Conservation (phyloP, 2,888 invertebrate species). For the Rotaria socialis region DNA sequence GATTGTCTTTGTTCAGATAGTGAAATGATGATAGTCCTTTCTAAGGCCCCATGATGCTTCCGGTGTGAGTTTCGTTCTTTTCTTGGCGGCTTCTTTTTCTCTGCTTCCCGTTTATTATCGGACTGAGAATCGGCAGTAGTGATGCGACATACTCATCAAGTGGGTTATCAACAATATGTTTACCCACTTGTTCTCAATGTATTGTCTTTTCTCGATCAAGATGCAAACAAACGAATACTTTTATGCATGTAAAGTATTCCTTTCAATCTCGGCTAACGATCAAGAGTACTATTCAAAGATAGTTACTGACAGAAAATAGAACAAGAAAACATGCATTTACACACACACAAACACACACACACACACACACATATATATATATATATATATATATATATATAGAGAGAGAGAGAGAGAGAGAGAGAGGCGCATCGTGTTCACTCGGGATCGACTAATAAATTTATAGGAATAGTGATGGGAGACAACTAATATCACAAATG, state of each 20-base stretch:
- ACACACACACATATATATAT: neutral
- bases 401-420: too few species aligned
- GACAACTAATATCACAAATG: conserved; percentile 1
- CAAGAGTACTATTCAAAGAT: neutral
- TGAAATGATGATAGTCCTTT: neutral
- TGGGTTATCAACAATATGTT: conserved; percentile 3
- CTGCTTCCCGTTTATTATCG: neutral
- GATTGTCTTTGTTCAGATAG: neutral
- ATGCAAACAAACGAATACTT: neutral
- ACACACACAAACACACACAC: too few species aligned
- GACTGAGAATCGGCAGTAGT: neutral
- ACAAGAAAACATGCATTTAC: neutral
- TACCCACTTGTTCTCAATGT: neutral
- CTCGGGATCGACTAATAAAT: neutral
- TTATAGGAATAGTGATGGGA: neutral
- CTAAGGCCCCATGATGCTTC: neutral
- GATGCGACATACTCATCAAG: neutral
- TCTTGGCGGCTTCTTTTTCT: conserved; percentile 2
- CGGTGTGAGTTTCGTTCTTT: conserved; percentile 17
- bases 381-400: too few species aligned
- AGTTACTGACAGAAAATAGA: neutral
- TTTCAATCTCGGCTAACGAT: neutral
- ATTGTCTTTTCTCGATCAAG: neutral
- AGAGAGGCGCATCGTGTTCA: neutral
- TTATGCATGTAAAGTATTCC: neutral